Percentiles rank a stretch among this genome's conserved stretches.
Conservation (phyloP, 2,113 vertebrate species). For the Rostratula benghalensis region DNA sequence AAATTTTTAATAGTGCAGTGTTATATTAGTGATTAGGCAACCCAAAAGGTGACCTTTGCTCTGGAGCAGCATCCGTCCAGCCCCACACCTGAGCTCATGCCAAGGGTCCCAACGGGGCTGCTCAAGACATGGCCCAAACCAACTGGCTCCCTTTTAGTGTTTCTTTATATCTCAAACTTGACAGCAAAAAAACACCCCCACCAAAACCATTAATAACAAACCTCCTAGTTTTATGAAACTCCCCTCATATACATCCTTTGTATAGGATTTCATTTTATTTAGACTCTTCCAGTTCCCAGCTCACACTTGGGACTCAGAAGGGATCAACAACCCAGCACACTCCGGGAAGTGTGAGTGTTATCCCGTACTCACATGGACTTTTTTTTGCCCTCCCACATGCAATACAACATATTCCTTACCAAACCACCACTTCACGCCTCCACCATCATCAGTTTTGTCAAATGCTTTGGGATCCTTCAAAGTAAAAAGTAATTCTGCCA, state of each 20-base stretch:
- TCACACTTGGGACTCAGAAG: not conserved
- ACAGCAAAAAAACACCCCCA: not conserved
- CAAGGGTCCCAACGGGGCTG: not conserved
- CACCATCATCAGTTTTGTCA: fast-evolving
- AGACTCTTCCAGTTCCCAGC: not conserved
- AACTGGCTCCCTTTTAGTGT: fast-evolving
- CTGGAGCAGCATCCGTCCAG: not conserved
- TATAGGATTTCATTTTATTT: not conserved
- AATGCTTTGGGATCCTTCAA: not conserved
- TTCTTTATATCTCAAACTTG: not conserved
- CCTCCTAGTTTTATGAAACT: not conserved
- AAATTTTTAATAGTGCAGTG: not conserved
- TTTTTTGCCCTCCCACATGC: not conserved
- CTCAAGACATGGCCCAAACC: not conserved
- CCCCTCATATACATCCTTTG: not conserved
- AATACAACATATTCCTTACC: fast-evolving
- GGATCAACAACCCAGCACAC: too few species aligned
- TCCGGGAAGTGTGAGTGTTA: fast-evolving
- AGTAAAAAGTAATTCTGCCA: not conserved
- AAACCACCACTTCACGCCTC: fast-evolving
- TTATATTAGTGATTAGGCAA: not conserved
- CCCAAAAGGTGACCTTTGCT: not conserved
- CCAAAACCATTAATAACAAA: not conserved
- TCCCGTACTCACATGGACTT: too few species aligned
- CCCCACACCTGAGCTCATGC: not conserved